Base-by-base conservation (phyloP, 2,888 invertebrate genomes). In the Tiliacea citrago region DNA sequence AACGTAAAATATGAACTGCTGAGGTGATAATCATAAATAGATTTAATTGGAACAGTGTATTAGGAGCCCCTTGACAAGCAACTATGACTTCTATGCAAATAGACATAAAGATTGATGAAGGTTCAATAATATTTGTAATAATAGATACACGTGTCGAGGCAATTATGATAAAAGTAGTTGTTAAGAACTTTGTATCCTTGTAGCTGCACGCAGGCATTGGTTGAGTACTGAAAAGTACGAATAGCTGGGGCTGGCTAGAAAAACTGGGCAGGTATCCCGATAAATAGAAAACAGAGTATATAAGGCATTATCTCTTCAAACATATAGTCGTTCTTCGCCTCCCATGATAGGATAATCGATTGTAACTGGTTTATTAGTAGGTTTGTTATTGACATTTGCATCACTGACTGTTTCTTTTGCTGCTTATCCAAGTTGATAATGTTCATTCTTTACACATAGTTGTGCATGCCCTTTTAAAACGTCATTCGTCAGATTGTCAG, bases 81-180 rank as follows among this genome's bases (percentile, higher is more conserved):
- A 83, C 70, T 68, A 61, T 72, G 42, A 42, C 10, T 72, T 67
- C 51, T 75, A 75, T 35, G 0, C 0, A 5, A 49, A 60, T 29
- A 55, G 29, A 65, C 39, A 63, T 77, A 80, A 67, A 80, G 63
- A 57, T 65, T 45, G 12, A 62, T 77, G 13, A 49, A 35, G 24
- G 42, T 42, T 72, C 60, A 58, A 74, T 60, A 60, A 35, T 49
- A 66, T 51, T 61, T 35, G 57, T 65, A 72, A 55, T 75, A 72
- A 77, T 47, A 83, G 61, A 73, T 85, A 75, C 85, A 83, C 85
- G 83, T 86, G 86, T 72, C 67, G 45, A 68, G 62, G 75, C 45
- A 75, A 83, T 85, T 68, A 81, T 72, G 55, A 79, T 75, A 77
- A 72, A 85, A 77, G 73, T 79, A 62, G 68, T 70, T 68, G 45